phyloP scores from a whole-genome alignment of 1,140 invertebrate genomes.

The Cyphomyrmex costatus region DNA sequence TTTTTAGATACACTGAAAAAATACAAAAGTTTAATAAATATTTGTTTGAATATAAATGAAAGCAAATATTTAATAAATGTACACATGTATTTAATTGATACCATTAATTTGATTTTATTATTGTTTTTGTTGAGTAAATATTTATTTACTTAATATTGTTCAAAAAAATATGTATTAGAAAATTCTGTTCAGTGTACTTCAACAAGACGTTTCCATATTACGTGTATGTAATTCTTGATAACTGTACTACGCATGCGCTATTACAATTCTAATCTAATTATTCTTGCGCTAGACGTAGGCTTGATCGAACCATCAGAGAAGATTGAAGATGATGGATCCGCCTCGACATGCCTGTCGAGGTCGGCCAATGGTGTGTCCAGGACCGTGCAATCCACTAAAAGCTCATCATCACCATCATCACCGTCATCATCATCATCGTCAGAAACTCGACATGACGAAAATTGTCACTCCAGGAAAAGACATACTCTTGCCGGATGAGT shows the following conservation, averaged over 20 bases:
- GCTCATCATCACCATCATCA: slow-evolving; percentile 34
- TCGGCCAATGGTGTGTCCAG: slow-evolving; percentile 64
- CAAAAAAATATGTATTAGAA: too few species aligned
- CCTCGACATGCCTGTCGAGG: slow-evolving; percentile 57
- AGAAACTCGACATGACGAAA: neutral
- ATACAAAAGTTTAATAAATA: too few species aligned
- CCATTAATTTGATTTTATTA: too few species aligned
- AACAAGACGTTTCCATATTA: neutral
- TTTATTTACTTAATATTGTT: too few species aligned
- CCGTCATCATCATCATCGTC: neutral
- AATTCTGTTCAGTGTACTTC: too few species aligned
- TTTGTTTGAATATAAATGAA: too few species aligned
- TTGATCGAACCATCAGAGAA: slow-evolving; percentile 3
- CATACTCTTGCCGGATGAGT: neutral
- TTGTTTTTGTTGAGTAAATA: too few species aligned
- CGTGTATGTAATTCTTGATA: neutral
- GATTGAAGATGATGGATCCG: slow-evolving; percentile 25
- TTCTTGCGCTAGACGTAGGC: neutral
- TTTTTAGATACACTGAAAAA: too few species aligned
- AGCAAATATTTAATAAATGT: too few species aligned
- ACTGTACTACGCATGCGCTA: neutral
- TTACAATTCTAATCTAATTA: slow-evolving; percentile 7
- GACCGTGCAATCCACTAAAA: slow-evolving; percentile 69
- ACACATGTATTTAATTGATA: too few species aligned
- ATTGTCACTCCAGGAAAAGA: neutral